Conservation (phyloP, 1,140 invertebrate genomes). For the Mactra quadrangularis region DNA sequence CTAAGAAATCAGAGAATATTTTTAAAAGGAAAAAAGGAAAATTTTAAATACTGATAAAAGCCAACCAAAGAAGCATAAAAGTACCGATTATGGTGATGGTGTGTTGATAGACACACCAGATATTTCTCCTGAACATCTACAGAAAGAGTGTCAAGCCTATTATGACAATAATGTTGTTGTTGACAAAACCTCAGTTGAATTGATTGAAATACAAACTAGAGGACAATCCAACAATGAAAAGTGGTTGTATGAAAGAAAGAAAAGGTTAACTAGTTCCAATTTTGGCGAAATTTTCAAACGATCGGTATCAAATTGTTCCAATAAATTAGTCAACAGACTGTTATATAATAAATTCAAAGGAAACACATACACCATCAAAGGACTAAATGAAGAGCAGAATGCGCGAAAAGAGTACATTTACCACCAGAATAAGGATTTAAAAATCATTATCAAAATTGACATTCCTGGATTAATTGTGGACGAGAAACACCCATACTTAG, state of each 20-base stretch:
- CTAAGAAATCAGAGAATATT: not conserved
- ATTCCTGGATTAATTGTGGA: too few relatives aligned
- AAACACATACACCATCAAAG: conserved; percentile 10
- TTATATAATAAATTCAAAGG: conserved; percentile 11
- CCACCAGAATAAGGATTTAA: not conserved
- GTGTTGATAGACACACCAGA: conserved; percentile 23
- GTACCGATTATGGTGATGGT: conserved; percentile 5
- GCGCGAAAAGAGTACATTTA: conserved; percentile 31
- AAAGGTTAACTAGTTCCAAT: conserved; percentile 28
- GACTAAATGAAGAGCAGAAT: not conserved
- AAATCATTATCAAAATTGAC: not conserved
- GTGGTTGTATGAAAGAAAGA: conserved; percentile 23
- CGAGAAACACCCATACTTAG: not conserved
- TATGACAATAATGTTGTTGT: not conserved
- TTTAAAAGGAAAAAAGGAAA: conserved; percentile 24
- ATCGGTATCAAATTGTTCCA: not conserved
- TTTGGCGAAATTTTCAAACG: conserved; percentile 15
- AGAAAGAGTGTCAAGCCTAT: conserved; percentile 20
- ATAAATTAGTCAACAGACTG: not conserved
- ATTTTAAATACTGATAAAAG: too few relatives aligned
- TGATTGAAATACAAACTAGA: conserved; percentile 14
- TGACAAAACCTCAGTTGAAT: not conserved
- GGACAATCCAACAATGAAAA: conserved; percentile 16
- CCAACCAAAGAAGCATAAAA: conserved; percentile 37
- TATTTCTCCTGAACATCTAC: not conserved